Conservation (phyloP, 2,797 vertebrate species). For the Sebastes vulpes region DNA sequence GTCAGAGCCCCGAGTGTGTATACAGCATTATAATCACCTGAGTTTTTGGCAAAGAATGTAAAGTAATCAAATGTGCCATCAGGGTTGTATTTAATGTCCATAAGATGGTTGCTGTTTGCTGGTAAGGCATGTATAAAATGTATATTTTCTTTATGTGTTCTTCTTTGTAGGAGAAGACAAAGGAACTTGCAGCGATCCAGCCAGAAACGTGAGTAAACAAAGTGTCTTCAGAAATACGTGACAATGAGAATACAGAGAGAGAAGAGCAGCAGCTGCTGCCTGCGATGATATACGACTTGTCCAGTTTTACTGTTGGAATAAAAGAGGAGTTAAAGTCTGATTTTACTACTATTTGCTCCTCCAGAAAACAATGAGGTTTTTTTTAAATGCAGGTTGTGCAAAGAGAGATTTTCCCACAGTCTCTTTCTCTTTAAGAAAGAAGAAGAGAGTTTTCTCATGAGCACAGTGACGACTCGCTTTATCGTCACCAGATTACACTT, state of each 20-base stretch:
- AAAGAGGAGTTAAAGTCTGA: slow-evolving; percentile 18
- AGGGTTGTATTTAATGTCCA: neutral
- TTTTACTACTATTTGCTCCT: slow-evolving; percentile 9
- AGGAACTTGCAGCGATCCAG: slow-evolving; percentile 83
- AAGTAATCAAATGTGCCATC: slow-evolving; percentile 33
- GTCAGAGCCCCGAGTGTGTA: neutral
- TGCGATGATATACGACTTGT: slow-evolving; percentile 1
- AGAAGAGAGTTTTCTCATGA: slow-evolving; percentile 1
- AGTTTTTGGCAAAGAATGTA: neutral
- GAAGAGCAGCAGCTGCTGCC: slow-evolving; percentile 16
- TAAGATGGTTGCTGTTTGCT: neutral
- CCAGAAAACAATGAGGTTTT: neutral
- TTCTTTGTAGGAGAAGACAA: slow-evolving; percentile 84
- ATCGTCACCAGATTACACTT: neutral
- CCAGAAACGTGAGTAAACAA: slow-evolving; percentile 81
- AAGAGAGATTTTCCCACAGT: slow-evolving; percentile 4
- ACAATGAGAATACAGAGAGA: slow-evolving; percentile 8
- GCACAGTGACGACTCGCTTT: neutral
- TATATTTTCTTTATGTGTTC: slow-evolving; percentile 35
- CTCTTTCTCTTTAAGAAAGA: neutral
- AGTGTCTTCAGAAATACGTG: slow-evolving; percentile 43
- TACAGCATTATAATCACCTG: neutral
- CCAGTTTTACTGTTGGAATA: neutral
- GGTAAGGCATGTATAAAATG: neutral
- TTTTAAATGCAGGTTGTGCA: slow-evolving; percentile 19